Evolutionary conservation across 2,888 invertebrate genomes (phyloP).

Genomic region (Drosophila suboccidentalis): DNA sequence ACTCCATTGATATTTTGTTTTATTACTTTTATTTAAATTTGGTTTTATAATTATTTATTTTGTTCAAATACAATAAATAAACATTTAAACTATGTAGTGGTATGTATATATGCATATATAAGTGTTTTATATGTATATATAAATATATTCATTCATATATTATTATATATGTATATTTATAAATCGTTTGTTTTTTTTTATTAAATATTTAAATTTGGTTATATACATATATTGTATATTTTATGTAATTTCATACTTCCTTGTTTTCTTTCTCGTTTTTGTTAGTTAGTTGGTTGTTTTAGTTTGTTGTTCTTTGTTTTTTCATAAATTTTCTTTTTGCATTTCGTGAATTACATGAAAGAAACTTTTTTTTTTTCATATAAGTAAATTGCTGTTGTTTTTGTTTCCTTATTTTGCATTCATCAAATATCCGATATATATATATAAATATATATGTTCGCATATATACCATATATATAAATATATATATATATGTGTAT

Average conservation of each 20-base stretch:
- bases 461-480: slow-evolving; percentile 24
- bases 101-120: slow-evolving; percentile 70
- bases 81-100: slow-evolving; percentile 82
- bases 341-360: slow-evolving; percentile 50
- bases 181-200: slow-evolving; percentile 24
- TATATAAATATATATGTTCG: slow-evolving; percentile 28
- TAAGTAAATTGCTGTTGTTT: slow-evolving; percentile 78
- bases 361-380: slow-evolving; percentile 52
- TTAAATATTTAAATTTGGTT: slow-evolving; percentile 77
- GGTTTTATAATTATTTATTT: slow-evolving; percentile 69
- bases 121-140: slow-evolving; percentile 43
- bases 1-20: slow-evolving; percentile 11
- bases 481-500: slow-evolving; percentile 34
- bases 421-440: slow-evolving; percentile 43
- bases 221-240: slow-evolving; percentile 69
- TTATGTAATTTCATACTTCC: slow-evolving; percentile 42
- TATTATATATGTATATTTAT: slow-evolving; percentile 27
- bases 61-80: slow-evolving; percentile 79
- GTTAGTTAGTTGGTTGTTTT: slow-evolving; percentile 38
- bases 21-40: slow-evolving; percentile 72
- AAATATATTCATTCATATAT: slow-evolving; percentile 25
- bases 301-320: slow-evolving; percentile 28
- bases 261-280: slow-evolving; percentile 63
- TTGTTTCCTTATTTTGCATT: slow-evolving; percentile 37
- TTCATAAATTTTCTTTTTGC: slow-evolving; percentile 10